Percentiles rank a stretch among this genome's conserved stretches.
Conservation (phyloP, 2,113 vertebrate genomes). For the Promerops cafer region DNA sequence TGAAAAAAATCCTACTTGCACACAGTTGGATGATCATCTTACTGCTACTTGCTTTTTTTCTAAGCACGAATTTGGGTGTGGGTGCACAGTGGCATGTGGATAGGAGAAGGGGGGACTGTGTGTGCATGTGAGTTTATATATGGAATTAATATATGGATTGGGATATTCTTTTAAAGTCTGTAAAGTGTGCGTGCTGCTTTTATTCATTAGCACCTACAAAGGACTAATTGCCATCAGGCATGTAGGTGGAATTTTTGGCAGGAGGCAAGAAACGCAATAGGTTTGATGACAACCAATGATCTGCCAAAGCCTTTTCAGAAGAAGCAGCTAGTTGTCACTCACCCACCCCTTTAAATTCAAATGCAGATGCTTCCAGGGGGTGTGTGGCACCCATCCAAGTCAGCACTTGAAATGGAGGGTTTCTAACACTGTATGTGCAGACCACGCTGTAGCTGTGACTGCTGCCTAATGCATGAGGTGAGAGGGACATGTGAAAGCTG, state of each 20-base stretch:
- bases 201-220: constrained; percentile 80
- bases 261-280: constrained; percentile 75
- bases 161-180: constrained; percentile 68
- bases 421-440: constrained; percentile 36
- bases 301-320: constrained; percentile 79
- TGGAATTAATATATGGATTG: constrained; percentile 64
- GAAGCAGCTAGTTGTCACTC: constrained; percentile 75
- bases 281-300: constrained; percentile 79
- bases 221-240: constrained; percentile 82
- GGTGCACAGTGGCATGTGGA: constrained; percentile 30
- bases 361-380: constrained; percentile 74
- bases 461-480: neutral
- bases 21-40: constrained; percentile 25
- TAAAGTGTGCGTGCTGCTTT: constrained; percentile 69
- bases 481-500: neutral
- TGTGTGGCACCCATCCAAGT: constrained; percentile 63
- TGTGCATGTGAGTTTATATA: constrained; percentile 53
- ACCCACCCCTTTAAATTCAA: constrained; percentile 80
- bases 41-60: constrained; percentile 28
- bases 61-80: constrained; percentile 28
- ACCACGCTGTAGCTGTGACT: neutral
- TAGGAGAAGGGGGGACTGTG: neutral
- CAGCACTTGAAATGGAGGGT: constrained; percentile 56
- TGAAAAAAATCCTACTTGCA: constrained; percentile 30
- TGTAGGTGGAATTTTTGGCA: constrained; percentile 82